These are phyloP conservation scores for Cheilinus undulatus DNA, from an alignment of 2,113 vertebrate species.

Conservation along the genomic window DNA sequence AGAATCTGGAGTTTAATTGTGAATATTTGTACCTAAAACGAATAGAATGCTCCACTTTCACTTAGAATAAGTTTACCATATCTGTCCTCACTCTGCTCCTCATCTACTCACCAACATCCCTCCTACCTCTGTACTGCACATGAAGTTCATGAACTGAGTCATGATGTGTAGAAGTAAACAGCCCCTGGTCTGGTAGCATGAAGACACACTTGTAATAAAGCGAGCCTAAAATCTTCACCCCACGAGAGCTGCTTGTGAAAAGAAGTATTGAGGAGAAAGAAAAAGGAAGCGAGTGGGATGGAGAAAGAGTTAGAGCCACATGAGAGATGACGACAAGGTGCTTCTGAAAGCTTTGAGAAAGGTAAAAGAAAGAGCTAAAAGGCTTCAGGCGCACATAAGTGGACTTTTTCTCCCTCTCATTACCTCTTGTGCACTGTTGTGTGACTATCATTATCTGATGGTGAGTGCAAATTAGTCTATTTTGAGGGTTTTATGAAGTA, in stretches of 20 bases:
- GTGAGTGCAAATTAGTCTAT: conserved; percentile 31
- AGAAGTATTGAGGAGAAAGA: conserved; percentile 36
- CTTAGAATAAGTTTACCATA: too few species aligned
- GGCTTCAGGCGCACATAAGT: conserved; percentile 35
- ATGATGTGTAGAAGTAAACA: conserved; percentile 55
- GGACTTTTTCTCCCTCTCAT: conserved; percentile 26
- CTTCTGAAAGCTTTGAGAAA: conserved; percentile 33
- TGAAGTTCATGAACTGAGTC: conserved; percentile 50
- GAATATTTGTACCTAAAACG: too few species aligned
- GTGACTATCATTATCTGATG: conserved; percentile 32
- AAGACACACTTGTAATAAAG: conserved; percentile 56
- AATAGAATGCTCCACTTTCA: too few species aligned
- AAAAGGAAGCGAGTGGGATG: conserved; percentile 13
- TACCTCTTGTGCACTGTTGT: conserved; percentile 30
- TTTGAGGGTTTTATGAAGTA: conserved; percentile 21
- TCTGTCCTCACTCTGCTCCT: conserved; percentile 1
- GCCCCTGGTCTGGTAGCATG: conserved; percentile 40
- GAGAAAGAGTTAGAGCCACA: conserved; percentile 1
- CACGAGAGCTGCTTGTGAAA: conserved; percentile 47
- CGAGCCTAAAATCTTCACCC: conserved; percentile 28
- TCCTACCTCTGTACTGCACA: conserved; percentile 19
- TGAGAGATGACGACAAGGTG: conserved; percentile 7
- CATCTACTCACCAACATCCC: background rate
- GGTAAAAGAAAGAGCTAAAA: conserved; percentile 40
- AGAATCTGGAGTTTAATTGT: too few species aligned